Base-by-base conservation (phyloP, 2,888 invertebrate genomes). In the Drosophila colorata region DNA sequence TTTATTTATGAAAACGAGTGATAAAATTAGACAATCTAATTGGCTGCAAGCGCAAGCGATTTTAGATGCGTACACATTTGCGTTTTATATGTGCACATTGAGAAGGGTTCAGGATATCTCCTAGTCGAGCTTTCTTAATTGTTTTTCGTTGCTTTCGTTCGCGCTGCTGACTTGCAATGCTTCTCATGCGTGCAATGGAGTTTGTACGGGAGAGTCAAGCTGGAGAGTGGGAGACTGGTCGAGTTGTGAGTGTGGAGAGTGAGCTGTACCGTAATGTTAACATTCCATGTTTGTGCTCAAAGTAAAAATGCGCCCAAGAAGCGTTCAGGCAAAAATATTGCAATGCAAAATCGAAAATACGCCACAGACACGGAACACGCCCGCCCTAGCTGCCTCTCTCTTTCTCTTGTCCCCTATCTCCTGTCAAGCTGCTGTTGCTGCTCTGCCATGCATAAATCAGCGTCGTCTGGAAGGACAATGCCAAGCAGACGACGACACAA, bases 301-400 rank as follows among this genome's bases (percentile, higher is more conserved):
- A 71, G 83, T 68, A 69, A 71, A 77, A 79, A 70, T 68, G 31
- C 38, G 48, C 44, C 52, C 61, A 65, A 74, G 77, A 74, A 71
- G 87, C 75, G 87, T 80, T 82, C 87, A 78, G 76, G 86, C 88
- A 83, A 83, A 82, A 85, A 81, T 87, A 77, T 79, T 87, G 74
- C 82, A 79, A 77, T 79, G 80, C 69, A 87, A 85, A 85, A 83
- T 85, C 82, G 85, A 70, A 84, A 87, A 81, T 71, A 85, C 68
- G 51, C 56, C 65, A 68, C 65, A 68, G 47, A 64, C 59, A 72
- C 68, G 48, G 52, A 49, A 63, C 40, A 76, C 56, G 59, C 48
- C 37, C 40, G 8, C 49, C 44, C 23, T 16, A 13, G 9, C 18
- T 23, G 33, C 38, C 46, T 48, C 51, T 44, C 16, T 14, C 25